Percentiles rank a stretch among this genome's conserved stretches.
phyloP scores from a whole-genome alignment of 2,888 invertebrate species.

The Itoplectis maculator region DNA sequence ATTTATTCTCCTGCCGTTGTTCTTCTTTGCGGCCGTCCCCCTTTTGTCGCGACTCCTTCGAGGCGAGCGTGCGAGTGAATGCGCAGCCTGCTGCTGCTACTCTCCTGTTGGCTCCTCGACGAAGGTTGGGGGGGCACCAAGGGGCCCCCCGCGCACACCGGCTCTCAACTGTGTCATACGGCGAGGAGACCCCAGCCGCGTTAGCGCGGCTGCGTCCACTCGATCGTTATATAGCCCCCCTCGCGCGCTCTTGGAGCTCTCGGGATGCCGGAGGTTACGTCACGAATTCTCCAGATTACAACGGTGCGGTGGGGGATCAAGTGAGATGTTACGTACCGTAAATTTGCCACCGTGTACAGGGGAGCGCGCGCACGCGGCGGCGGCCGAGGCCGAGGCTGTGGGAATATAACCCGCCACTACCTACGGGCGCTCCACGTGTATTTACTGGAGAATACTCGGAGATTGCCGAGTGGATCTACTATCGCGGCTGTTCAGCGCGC shows the following conservation, averaged over 20 bases:
- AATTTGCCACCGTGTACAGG: slow-evolving; percentile 78
- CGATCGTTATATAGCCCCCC: slow-evolving; percentile 37
- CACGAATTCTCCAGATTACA: slow-evolving; percentile 74
- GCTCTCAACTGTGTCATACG: slow-evolving; percentile 9
- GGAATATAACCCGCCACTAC: slow-evolving; percentile 78
- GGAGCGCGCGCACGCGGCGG: slow-evolving; percentile 19
- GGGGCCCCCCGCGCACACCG: not conserved
- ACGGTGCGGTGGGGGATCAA: slow-evolving; percentile 71
- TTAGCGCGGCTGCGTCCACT: slow-evolving; percentile 26
- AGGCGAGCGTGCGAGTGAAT: too few species aligned
- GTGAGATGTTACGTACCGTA: slow-evolving; percentile 79
- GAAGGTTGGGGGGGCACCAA: too few species aligned
- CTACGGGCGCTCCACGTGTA: slow-evolving; percentile 59
- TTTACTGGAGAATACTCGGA: slow-evolving; percentile 64
- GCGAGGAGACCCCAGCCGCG: not conserved
- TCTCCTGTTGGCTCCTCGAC: not conserved
- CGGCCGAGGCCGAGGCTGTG: slow-evolving; percentile 78
- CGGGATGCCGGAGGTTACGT: slow-evolving; percentile 65
- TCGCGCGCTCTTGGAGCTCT: slow-evolving; percentile 3
- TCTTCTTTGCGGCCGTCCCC: not conserved
- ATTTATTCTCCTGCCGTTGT: slow-evolving; percentile 22
- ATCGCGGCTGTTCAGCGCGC: slow-evolving; percentile 30
- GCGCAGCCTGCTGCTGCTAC: not conserved
- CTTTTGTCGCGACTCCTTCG: not conserved
- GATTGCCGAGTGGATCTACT: slow-evolving; percentile 62